A percentile compares a stretch with the other conserved stretches of the same genome.
These are phyloP conservation scores for Mimumesa dahlbomi DNA, from an alignment of 2,888 invertebrate genomes.

Conservation along the genomic window DNA sequence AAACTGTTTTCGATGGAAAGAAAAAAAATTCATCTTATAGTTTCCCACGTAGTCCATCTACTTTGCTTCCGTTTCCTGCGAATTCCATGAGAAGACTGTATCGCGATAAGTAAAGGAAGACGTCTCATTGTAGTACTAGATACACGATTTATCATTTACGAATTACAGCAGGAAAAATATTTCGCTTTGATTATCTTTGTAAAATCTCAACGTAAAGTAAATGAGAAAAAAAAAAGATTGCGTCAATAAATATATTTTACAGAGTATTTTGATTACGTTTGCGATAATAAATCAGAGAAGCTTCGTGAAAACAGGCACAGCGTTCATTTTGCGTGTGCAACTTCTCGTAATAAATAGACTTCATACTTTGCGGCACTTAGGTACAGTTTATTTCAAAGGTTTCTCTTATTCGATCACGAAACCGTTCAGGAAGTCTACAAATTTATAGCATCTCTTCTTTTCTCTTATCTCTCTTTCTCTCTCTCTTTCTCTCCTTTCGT, in stretches of 20 bases:
- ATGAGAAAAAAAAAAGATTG: constrained; percentile 9
- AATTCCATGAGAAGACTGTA: constrained; percentile 33
- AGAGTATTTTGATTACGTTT: constrained; percentile 41
- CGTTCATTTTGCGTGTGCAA: constrained; percentile 21
- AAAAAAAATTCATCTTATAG: neutral
- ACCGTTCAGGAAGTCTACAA: constrained; percentile 44
- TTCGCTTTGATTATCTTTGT: constrained; percentile 25
- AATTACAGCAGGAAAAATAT: constrained; percentile 35
- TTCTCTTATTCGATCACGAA: constrained; percentile 34
- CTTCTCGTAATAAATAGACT: constrained; percentile 45
- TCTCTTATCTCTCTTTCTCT: neutral
- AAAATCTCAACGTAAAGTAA: constrained; percentile 21
- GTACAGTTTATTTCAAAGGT: constrained; percentile 53
- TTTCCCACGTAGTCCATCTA: neutral
- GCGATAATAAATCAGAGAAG: constrained; percentile 36
- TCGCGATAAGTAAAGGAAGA: constrained; percentile 47
- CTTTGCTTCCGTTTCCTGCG: neutral
- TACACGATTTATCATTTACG: constrained; percentile 9
- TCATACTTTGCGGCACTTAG: constrained; percentile 61
- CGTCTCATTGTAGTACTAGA: constrained; percentile 2
- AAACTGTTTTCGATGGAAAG: too few relatives aligned
- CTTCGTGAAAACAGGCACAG: constrained; percentile 38
- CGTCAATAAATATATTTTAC: constrained; percentile 20
- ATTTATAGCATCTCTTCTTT: constrained; percentile 48
- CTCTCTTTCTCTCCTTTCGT: too few relatives aligned